Base-by-base conservation (phyloP, 2,113 vertebrate species). In the Pseudopipra pipra region DNA sequence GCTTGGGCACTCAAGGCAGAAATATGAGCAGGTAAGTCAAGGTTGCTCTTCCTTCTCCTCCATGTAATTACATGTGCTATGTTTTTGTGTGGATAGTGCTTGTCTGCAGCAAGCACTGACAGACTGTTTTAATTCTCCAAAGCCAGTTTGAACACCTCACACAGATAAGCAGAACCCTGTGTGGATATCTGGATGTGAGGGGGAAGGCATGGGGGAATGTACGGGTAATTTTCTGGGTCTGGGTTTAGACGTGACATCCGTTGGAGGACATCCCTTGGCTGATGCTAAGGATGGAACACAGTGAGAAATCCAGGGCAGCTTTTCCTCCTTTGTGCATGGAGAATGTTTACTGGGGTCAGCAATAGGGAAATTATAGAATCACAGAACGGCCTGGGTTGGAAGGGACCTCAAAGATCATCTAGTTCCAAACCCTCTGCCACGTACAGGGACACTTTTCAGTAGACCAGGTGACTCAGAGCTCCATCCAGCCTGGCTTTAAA, bases 11-110 rank as follows among this genome's bases (percentile, higher is more conserved):
- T 72, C 28, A 10, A 43, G 39, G 77, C 72, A 86, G 84, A 97
- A 96, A 61, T 71, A 92, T 41, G 66, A 95, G 47, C 85, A 71
- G 27, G 44, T 91, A 85, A 90, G 73, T 92, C 30, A 85, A 77
- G 73, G 65, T 54, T 87, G 59, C 23, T 66, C 30, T n/a, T 21
- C 12, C 12, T 89, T 9, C 56, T 87, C 39, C 58, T 78, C 21
- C 15, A 54, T 5, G 2, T 73, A 68, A 84, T 77, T 84, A 56
- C 4, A 37, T 30, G 17, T 33, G 54, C 47, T 80, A 59, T 0
- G 0, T 41, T 89, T 93, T 80, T 17, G 61, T 61, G 20, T 35
- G 46, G 55, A 22, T 0, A 1, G 18, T 49, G 30, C 27, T 91
- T 49, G 18, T 85, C 54, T 31, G 49, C 19, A 62, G 56, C 21